Evolutionary conservation across 2,888 invertebrate species (phyloP), one percentile per base, ranked within the genome.

Genomic region (Hypena proboscidalis): DNA sequence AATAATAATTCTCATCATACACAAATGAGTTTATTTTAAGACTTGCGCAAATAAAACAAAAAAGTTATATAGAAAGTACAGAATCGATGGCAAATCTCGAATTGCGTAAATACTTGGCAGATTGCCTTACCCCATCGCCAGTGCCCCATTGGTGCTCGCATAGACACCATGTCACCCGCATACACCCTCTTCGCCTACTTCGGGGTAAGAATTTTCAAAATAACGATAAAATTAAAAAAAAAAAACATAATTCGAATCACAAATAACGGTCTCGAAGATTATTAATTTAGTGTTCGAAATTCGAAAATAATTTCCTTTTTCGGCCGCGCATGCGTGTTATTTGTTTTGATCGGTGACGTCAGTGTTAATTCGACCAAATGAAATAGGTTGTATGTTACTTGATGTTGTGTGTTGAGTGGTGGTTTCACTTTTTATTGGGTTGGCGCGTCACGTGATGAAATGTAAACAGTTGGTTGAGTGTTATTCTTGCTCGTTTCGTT

Each of bases 151-250:
- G 77, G 56, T 58, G 43, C 48, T 58, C 57, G 64, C 58, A 67
- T 68, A 63, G 69, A 67, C 73, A 79, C 77, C 82, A 87, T 86
- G 87, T 76, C 80, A 13, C 73, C 71, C 45, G 48, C 59, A 8
- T 14, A 40, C 11, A 70, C 60, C 0, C 50, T 83, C 3, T 70
- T 80, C 47, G 66, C 62, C 7, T 82, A 81, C 64, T 85, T 86
- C 26, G 87, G 86, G 61, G 86, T 87, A 62, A 85, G 85, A 11
- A 26, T 14, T 20, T 15, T 5, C 22, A 26, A 22, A 15, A 17
- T 9, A n/a, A n/a, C n/a, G n/a, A n/a, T 11, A n/a, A 11, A 22
- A 20, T 8, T 20, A 23, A 13, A 4, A 34, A 17, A 19, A 41
- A 22, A 23, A 5, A 23, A 11, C 9, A 19, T 10, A 8, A 8